These are phyloP conservation scores for Sprattus sprattus DNA, from an alignment of 2,113 vertebrate genomes.

Conservation along the genomic window DNA sequence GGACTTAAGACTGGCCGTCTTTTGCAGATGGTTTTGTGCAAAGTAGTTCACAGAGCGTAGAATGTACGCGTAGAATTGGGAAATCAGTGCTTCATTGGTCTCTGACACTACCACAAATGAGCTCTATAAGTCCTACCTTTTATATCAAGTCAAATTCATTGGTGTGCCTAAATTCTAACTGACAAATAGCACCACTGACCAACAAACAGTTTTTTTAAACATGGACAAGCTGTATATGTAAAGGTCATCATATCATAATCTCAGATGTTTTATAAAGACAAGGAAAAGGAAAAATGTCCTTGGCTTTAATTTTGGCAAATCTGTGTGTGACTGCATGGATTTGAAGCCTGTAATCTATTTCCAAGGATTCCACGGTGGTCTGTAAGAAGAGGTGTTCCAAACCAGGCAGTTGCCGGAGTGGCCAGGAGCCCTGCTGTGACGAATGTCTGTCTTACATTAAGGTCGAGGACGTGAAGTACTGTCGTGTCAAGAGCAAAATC, in stretches of 20 bases:
- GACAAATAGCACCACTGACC: background rate
- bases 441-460: slow-evolving; percentile 83
- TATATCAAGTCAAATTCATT: background rate
- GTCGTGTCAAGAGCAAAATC: slow-evolving; percentile 89
- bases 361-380: slow-evolving; percentile 89
- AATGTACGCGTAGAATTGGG: background rate
- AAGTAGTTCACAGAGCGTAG: background rate
- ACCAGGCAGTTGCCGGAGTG: slow-evolving; percentile 72
- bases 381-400: slow-evolving; percentile 84
- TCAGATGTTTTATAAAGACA: background rate
- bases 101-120: background rate
- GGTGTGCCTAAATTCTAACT: background rate
- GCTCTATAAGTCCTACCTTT: no score
- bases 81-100: background rate
- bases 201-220: background rate
- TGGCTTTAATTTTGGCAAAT: background rate
- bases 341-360: background rate
- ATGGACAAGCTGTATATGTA: background rate
- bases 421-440: slow-evolving; percentile 77
- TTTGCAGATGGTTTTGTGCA: background rate
- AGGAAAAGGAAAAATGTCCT: background rate
- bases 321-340: background rate
- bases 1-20: background rate
- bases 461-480: slow-evolving; percentile 84
- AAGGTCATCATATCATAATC: background rate